Percentiles rank a stretch among this genome's conserved stretches.
These are phyloP conservation scores for Tympanuchus pallidicinctus DNA, from an alignment of 2,113 vertebrate species.

Conservation along the genomic window DNA sequence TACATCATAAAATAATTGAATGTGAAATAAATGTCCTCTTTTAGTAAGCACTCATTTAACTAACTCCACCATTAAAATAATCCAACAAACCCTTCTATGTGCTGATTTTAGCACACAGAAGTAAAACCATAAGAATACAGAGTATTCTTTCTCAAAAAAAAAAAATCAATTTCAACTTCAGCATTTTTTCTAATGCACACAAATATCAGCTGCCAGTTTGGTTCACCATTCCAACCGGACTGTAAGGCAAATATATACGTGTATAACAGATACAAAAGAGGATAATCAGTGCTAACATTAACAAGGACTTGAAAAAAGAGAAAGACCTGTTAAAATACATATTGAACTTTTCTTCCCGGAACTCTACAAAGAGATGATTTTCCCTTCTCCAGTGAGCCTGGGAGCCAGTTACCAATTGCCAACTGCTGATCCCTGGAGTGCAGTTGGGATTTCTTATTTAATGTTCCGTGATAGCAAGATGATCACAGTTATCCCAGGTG, in stretches of 20 bases:
- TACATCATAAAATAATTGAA: constrained; percentile 49
- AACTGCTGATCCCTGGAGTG: not conserved
- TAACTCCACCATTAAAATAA: constrained; percentile 38
- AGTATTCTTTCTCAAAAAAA: not conserved
- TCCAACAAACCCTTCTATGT: not conserved
- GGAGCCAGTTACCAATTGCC: not conserved
- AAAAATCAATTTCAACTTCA: not conserved
- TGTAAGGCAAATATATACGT: not conserved
- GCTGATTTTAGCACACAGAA: constrained; percentile 32
- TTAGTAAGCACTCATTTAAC: constrained; percentile 54
- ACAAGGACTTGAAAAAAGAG: not conserved
- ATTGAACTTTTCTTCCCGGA: not conserved
- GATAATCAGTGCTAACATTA: not conserved
- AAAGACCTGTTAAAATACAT: not conserved
- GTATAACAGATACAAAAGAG: not conserved
- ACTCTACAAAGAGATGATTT: not conserved
- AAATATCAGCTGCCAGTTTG: not conserved
- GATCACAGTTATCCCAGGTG: not conserved
- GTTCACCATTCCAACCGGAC: not conserved
- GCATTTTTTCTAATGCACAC: not conserved
- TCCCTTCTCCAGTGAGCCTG: not conserved
- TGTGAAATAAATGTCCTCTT: constrained; percentile 44
- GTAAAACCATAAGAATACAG: not conserved
- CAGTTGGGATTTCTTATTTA: constrained; percentile 22
- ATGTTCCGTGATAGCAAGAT: not conserved